phyloP scores from a whole-genome alignment of 2,797 vertebrate species.

The Parauchenoglanis ngamensis region DNA sequence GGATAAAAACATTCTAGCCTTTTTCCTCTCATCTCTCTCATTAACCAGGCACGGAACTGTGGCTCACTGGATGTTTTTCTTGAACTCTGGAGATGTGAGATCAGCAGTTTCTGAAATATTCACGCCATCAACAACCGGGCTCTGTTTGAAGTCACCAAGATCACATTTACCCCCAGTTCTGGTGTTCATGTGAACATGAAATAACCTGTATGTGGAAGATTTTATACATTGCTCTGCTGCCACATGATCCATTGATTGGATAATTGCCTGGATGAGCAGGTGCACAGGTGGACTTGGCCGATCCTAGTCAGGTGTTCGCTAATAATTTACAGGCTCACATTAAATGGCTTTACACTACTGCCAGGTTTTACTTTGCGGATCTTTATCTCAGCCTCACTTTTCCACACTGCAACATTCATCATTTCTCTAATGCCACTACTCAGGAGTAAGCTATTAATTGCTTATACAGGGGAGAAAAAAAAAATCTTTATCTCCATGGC shows the following conservation, averaged over 20 bases:
- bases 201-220: not conserved
- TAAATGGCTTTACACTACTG: not conserved
- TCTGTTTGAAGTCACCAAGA: not conserved
- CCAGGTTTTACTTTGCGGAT: not conserved
- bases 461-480: not conserved
- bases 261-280: not conserved
- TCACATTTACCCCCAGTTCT: not conserved
- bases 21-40: not conserved
- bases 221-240: not conserved
- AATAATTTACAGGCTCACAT: not conserved
- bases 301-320: not conserved
- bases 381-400: not conserved
- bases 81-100: not conserved
- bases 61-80: not conserved
- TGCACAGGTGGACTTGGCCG: not conserved
- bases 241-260: not conserved
- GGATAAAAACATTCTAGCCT: not conserved
- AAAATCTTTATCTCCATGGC: not conserved
- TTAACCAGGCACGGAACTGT: not conserved
- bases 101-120: not conserved
- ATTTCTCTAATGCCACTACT: not conserved
- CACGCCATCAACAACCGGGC: not conserved
- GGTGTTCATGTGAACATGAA: not conserved
- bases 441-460: not conserved
- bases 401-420: not conserved